A percentile compares a stretch with the other conserved stretches of the same genome.
These are phyloP conservation scores for Octonoba sinensis DNA, from an alignment of 2,888 invertebrate species.

Conservation along the genomic window DNA sequence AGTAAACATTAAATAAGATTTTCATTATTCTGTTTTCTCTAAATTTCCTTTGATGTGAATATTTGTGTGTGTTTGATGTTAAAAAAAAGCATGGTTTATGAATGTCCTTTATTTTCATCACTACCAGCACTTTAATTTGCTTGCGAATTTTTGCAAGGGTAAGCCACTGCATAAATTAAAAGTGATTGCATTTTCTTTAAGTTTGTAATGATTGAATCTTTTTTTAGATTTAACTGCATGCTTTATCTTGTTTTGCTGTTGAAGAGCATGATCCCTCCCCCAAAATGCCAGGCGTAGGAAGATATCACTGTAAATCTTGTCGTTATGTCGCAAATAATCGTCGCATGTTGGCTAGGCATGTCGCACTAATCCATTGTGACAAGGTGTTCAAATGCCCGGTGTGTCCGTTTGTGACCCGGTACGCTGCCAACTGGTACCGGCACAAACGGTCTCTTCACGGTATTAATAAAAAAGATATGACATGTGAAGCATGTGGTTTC, in stretches of 20 bases:
- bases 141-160: not conserved
- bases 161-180: not conserved
- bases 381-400: slow-evolving; percentile 66
- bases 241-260: slow-evolving; percentile 37
- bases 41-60: too few species aligned
- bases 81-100: not conserved
- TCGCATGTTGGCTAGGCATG: slow-evolving; percentile 64
- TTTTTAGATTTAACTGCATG: slow-evolving; percentile 62
- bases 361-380: slow-evolving; percentile 60
- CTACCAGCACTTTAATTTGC: not conserved
- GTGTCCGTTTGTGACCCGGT: slow-evolving; percentile 66
- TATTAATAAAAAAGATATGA: slow-evolving; percentile 48
- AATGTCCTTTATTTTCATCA: not conserved
- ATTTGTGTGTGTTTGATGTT: too few species aligned
- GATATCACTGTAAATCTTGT: slow-evolving; percentile 61
- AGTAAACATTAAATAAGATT: too few species aligned
- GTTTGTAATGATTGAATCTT: not conserved
- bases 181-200: not conserved
- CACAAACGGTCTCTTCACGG: slow-evolving; percentile 66
- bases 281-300: slow-evolving; percentile 60
- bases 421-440: slow-evolving; percentile 66
- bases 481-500: slow-evolving; percentile 75
- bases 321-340: slow-evolving; percentile 62
- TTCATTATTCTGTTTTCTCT: too few species aligned
- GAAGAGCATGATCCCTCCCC: slow-evolving; percentile 50